Conservation (phyloP, 2,888 invertebrate genomes). For the Torymus aiolomorphi region DNA sequence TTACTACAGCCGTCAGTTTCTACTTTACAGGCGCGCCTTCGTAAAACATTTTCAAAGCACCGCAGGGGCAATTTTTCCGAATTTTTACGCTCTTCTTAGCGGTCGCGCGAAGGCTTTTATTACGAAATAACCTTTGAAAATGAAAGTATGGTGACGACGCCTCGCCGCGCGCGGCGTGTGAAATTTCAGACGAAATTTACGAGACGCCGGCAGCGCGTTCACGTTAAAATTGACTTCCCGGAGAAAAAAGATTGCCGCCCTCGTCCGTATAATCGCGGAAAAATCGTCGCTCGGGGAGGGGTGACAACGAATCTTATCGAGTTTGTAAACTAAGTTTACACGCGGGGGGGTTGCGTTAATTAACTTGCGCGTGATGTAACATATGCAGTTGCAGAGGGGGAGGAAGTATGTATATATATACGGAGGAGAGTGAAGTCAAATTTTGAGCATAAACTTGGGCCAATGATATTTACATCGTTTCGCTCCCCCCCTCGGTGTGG, state of each 20-base stretch:
- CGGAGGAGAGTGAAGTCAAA: constrained; percentile 16
- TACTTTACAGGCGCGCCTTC: constrained; percentile 22
- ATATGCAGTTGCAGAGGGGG: constrained; percentile 4
- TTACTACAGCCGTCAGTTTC: background rate
- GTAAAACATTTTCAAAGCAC: constrained; percentile 37
- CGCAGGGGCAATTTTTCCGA: constrained; percentile 14
- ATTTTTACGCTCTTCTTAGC: constrained; percentile 28
- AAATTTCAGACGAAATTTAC: background rate
- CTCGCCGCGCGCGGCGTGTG: background rate
- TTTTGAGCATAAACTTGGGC: constrained; percentile 37
- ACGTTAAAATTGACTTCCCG: background rate
- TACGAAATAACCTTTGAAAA: constrained; percentile 16
- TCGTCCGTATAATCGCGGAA: no score
- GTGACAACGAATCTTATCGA: background rate
- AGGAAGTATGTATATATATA: background rate
- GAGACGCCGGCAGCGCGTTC: background rate
- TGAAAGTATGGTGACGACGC: background rate
- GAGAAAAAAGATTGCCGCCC: background rate
- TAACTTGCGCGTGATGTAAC: constrained; percentile 2
- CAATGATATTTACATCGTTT: constrained; percentile 41
- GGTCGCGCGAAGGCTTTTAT: constrained; percentile 20
- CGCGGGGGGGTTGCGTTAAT: background rate
- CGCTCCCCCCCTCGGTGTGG: constrained; percentile 2
- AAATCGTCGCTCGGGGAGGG: no score
- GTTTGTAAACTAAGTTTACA: constrained; percentile 5